Evolutionary conservation across 2,797 vertebrate genomes (phyloP).

Genomic region (Urophycis tenuis): DNA sequence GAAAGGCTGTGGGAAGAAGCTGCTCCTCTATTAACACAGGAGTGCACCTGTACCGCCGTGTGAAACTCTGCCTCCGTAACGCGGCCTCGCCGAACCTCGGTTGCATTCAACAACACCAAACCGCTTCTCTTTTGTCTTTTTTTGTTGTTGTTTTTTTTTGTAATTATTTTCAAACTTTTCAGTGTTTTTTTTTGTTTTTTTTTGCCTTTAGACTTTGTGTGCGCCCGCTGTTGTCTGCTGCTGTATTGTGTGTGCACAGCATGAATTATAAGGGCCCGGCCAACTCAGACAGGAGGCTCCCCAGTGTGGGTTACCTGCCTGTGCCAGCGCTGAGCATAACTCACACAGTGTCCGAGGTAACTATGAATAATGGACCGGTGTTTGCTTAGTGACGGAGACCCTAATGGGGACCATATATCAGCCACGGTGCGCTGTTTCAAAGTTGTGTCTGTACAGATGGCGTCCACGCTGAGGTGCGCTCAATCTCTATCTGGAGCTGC

Average conservation of each 20-base stretch:
- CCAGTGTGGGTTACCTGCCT: background rate
- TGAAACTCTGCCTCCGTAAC: too few species aligned
- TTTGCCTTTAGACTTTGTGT: background rate
- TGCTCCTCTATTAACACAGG: background rate
- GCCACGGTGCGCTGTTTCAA: conserved; percentile 3
- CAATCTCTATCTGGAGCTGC: background rate
- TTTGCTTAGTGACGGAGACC: conserved; percentile 6
- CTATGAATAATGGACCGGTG: conserved; percentile 33
- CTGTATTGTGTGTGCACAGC: background rate
- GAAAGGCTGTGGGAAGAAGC: background rate
- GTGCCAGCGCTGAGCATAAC: conserved; percentile 6
- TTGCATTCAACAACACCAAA: too few species aligned
- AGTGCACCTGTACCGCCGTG: too few species aligned
- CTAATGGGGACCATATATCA: conserved; percentile 38
- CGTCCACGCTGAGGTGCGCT: background rate
- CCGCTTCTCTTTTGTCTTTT: background rate
- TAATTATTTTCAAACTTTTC: background rate
- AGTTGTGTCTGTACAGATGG: conserved; percentile 11
- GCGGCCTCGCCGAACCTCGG: too few species aligned
- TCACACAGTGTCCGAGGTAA: conserved; percentile 11
- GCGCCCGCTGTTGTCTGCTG: background rate
- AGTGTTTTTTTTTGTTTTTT: background rate
- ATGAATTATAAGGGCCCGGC: background rate
- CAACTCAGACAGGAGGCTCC: background rate
- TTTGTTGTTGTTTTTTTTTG: background rate